Conservation (phyloP, 2,888 invertebrate genomes). For the Ctenicera cuprea region DNA sequence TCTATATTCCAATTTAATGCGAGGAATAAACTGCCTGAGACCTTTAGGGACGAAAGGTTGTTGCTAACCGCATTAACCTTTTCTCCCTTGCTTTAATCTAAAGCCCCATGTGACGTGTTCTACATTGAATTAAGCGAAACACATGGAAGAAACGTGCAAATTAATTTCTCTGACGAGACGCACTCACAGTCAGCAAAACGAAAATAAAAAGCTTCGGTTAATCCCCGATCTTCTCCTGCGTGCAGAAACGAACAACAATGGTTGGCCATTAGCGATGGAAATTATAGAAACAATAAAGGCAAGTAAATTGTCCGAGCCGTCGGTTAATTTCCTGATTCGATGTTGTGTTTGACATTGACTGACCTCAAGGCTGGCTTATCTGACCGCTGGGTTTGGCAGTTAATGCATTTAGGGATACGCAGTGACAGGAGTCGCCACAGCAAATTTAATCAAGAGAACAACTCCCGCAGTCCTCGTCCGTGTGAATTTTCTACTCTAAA, state of each 20-base stretch:
- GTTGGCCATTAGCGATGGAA: constrained; percentile 12
- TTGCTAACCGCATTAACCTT: constrained; percentile 48
- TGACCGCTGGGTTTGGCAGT: constrained; percentile 59
- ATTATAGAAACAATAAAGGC: constrained; percentile 32
- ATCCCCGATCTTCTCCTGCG: background rate
- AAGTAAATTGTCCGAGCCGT: constrained; percentile 22
- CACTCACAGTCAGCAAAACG: constrained; percentile 19
- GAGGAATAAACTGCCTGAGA: constrained; percentile 43
- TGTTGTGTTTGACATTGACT: constrained; percentile 58
- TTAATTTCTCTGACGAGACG: constrained; percentile 44
- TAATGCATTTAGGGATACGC: constrained; percentile 62
- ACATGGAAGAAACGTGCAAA: constrained; percentile 47
- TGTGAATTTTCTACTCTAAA: constrained; percentile 59
- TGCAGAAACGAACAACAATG: background rate
- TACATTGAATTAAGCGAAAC: constrained; percentile 47
- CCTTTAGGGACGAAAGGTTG: constrained; percentile 43
- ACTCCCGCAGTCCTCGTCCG: constrained; percentile 59
- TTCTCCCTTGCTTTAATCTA: constrained; percentile 49
- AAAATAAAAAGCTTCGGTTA: background rate
- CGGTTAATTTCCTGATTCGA: constrained; percentile 49
- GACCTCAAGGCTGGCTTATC: constrained; percentile 58
- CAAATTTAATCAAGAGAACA: constrained; percentile 63
- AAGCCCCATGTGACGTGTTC: constrained; percentile 45
- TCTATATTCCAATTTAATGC: constrained; percentile 39
- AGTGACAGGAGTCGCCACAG: constrained; percentile 61